Evolutionary conservation across 2,888 invertebrate genomes (phyloP).

Genomic region (Lasiommata megera): DNA sequence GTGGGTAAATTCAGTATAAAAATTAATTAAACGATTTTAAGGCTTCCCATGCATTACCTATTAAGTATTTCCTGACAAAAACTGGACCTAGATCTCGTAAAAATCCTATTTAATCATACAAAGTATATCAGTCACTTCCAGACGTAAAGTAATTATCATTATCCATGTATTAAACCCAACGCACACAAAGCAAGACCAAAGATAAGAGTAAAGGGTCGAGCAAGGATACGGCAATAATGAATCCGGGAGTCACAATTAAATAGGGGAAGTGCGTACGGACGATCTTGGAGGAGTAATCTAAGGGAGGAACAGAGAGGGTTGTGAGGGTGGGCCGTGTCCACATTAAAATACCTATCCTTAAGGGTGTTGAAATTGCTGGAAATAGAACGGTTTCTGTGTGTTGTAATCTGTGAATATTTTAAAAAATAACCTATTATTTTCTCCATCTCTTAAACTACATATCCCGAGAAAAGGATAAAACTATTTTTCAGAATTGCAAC

Average conservation of each 20-base stretch:
- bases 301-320: constrained; percentile 42
- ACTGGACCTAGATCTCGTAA: not conserved
- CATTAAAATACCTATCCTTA: constrained; percentile 4
- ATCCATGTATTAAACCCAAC: constrained; percentile 12
- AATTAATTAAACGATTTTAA: too few species aligned
- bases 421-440: too few species aligned
- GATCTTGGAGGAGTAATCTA: constrained; percentile 74
- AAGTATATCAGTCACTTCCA: not conserved
- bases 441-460: too few species aligned
- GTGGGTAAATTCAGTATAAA: too few species aligned
- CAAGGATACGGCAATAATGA: constrained; percentile 76
- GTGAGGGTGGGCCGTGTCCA: constrained; percentile 32
- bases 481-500: too few species aligned
- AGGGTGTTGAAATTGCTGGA: constrained; percentile 10
- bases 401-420: not conserved
- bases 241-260: constrained; percentile 76
- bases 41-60: too few species aligned
- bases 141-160: not conserved
- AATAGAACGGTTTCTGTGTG: not conserved
- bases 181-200: constrained; percentile 50
- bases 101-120: too few species aligned
- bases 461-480: too few species aligned
- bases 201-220: constrained; percentile 70
- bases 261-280: constrained; percentile 73
- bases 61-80: too few species aligned